Conservation (phyloP, 2,888 invertebrate genomes). For the Apamea anceps region DNA sequence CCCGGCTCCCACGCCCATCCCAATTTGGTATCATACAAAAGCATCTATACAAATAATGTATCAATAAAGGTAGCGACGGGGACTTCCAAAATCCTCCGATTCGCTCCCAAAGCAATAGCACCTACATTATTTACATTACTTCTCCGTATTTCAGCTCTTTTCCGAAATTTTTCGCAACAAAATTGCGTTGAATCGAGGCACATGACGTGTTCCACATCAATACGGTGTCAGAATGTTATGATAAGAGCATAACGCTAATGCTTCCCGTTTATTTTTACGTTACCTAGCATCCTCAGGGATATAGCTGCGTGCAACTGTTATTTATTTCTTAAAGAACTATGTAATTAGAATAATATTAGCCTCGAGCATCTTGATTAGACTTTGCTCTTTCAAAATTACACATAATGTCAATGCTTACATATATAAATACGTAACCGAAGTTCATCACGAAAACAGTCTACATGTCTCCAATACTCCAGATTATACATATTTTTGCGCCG, state of each 20-base stretch:
- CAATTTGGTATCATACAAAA: conserved; percentile 22
- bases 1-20: conserved; percentile 28
- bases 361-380: conserved; percentile 7
- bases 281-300: conserved; percentile 12
- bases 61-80: conserved; percentile 31
- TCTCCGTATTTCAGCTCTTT: conserved; percentile 9
- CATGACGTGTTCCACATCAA: conserved; percentile 48
- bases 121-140: not conserved
- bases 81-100: not conserved
- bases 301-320: conserved; percentile 12
- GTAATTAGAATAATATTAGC: conserved; percentile 34
- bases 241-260: conserved; percentile 30
- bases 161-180: not conserved
- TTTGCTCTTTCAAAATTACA: conserved; percentile 27
- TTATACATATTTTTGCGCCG: conserved; percentile 8
- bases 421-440: conserved; percentile 3
- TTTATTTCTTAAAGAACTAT: conserved; percentile 21
- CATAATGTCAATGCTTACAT: not conserved
- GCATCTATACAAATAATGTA: conserved; percentile 29
- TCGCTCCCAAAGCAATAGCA: not conserved
- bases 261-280: conserved; percentile 34
- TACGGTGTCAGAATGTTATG: conserved; percentile 39
- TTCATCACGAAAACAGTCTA: conserved; percentile 21
- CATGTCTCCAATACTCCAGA: not conserved
- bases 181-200: conserved; percentile 6